A percentile compares a stretch with the other conserved stretches of the same genome.
Evolutionary conservation across 2,888 invertebrate genomes (phyloP).

Genomic region (Psylliodes chrysocephalus): DNA sequence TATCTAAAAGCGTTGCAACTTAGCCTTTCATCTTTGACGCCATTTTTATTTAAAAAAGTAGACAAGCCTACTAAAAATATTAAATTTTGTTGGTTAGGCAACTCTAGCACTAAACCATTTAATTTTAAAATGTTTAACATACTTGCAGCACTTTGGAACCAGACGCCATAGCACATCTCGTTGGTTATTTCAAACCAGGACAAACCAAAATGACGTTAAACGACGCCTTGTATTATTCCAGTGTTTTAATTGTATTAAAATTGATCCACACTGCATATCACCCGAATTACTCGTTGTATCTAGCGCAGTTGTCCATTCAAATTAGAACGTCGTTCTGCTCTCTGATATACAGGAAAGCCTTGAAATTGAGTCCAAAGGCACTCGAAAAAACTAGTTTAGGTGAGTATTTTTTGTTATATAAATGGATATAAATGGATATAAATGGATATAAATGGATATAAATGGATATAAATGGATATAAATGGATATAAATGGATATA

Average conservation of each 20-base stretch:
- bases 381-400: constrained; percentile 44
- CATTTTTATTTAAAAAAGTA: too few relatives aligned
- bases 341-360: constrained; percentile 72
- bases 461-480: too few relatives aligned
- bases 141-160: constrained; percentile 71
- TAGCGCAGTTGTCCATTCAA: constrained; percentile 78
- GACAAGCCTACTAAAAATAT: too few relatives aligned
- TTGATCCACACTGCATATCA: constrained; percentile 72
- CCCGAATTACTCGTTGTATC: constrained; percentile 85
- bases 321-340: constrained; percentile 83
- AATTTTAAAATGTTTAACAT: too few relatives aligned
- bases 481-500: too few relatives aligned
- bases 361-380: constrained; percentile 44
- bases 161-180: constrained; percentile 72
- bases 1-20: too few relatives aligned
- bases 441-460: too few relatives aligned
- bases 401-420: too few relatives aligned
- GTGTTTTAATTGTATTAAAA: constrained; percentile 71
- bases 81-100: too few relatives aligned
- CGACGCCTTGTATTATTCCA: constrained; percentile 75
- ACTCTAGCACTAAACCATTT: too few relatives aligned
- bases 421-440: too few relatives aligned
- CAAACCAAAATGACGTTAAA: constrained; percentile 63
- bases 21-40: too few relatives aligned
- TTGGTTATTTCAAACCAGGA: constrained; percentile 72